Base-by-base conservation (phyloP, 2,113 vertebrate species). In the Halcyon senegalensis region DNA sequence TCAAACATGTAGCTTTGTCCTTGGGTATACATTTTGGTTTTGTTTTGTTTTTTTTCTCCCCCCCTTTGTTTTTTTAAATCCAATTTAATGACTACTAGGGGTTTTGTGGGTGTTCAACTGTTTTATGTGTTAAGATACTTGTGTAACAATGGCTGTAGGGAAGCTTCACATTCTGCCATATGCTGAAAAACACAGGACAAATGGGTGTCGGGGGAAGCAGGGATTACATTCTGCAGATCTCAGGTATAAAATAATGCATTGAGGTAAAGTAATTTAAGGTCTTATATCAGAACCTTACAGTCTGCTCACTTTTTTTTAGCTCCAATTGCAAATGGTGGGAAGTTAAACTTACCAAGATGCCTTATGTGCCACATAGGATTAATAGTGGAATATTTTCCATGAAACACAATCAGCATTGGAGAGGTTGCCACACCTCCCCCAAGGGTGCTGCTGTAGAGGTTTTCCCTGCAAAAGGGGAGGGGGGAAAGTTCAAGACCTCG, bases 381-480 rank as follows among this genome's bases (percentile, higher is more conserved):
- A 96, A 99, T 98, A 31, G 94, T 76, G 15, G 99, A 99, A 96
- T 98, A 98, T 95, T 98, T 99, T 50, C 98, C 97, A 16, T 99
- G 98, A 93, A 99, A 99, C 24, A 99, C 99, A 31, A 99, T 99
- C 37, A 99, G 98, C 99, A 99, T 99, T 2, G 99, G 99, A 13
- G 99, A 98, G 18, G 99, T 99, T 19, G 98, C 99, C 87, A 99
- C 99, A 0, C 99, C 99, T 37, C 99, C 99, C 12, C 99, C 99
- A 97, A 99, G 97, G 17, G 98, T 98, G 87, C 99, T 99, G 98
- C 99, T 99, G 86, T 99, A 99, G 30, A 99, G 98, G 95, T 99
- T 99, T 70, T 98, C 97, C 90, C 99, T 99, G 95, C 33, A 84
- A 46, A 85, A 50, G 7, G 16, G 13, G 19, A 15, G 2, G 17